A percentile compares a stretch with the other conserved stretches of the same genome.
Conservation (phyloP, 2,797 vertebrate genomes). For the Oophaga sylvatica region DNA sequence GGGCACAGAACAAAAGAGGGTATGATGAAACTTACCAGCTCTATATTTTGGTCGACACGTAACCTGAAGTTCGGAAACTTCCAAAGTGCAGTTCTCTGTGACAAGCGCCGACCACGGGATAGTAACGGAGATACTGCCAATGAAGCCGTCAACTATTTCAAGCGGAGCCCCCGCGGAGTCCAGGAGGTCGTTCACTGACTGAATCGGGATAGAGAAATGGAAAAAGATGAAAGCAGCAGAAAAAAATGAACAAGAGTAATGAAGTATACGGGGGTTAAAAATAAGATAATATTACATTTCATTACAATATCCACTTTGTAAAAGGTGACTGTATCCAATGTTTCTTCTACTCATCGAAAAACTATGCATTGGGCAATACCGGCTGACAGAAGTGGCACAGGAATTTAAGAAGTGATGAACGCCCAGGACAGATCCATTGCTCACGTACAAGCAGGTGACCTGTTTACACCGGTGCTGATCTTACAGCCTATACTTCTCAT, state of each 20-base stretch:
- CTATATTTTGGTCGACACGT: constrained; percentile 87
- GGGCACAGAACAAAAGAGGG: no score
- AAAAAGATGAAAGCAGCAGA: background rate
- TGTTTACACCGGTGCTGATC: background rate
- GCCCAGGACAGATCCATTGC: background rate
- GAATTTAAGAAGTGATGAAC: constrained; percentile 16
- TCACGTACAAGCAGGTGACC: background rate
- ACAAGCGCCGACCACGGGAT: constrained; percentile 93
- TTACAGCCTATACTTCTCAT: background rate
- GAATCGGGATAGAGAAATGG: background rate
- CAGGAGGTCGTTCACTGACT: constrained; percentile 91
- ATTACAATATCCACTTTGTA: background rate
- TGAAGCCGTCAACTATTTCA: constrained; percentile 90
- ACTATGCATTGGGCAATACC: background rate
- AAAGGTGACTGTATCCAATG: background rate
- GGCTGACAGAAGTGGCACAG: background rate
- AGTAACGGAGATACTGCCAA: constrained; percentile 84
- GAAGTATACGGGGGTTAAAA: no score
- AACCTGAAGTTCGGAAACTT: constrained; percentile 86
- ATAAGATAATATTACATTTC: no score
- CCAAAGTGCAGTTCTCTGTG: constrained; percentile 89
- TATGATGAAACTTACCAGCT: constrained; percentile 77
- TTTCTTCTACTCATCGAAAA: background rate
- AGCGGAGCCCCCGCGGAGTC: constrained; percentile 86
- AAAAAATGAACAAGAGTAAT: background rate